Evolutionary conservation across 53 echinoderm and acorn worm genomes (phyloP).

Genomic region (Echinarachnius parma): DNA sequence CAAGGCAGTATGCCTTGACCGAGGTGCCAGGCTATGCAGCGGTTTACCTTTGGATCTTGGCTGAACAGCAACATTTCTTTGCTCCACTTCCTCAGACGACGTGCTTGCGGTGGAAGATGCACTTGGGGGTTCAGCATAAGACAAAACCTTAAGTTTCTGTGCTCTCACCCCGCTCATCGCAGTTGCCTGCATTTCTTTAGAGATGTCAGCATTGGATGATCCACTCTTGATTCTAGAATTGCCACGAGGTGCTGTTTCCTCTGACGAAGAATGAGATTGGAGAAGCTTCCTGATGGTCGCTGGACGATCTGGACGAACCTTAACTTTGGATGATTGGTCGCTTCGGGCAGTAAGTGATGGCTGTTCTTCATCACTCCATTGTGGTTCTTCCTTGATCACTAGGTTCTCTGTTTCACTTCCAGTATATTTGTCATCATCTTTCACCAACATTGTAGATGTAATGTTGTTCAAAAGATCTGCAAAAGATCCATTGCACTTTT

Average conservation of each 20-base stretch:
- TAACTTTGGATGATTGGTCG: background rate
- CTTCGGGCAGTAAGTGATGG: background rate
- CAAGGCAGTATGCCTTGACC: background rate
- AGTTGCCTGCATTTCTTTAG: background rate
- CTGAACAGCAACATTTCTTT: slow-evolving; percentile 7
- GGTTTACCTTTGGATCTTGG: background rate
- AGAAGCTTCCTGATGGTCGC: background rate
- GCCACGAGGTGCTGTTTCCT: slow-evolving; percentile 16
- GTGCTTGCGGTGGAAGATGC: slow-evolving; percentile 7
- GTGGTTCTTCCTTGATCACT: slow-evolving; percentile 16
- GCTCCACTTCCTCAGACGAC: slow-evolving; percentile 24
- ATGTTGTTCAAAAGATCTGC: slow-evolving; percentile 37
- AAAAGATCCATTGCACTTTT: slow-evolving; percentile 11
- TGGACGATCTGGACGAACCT: background rate
- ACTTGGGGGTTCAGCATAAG: slow-evolving; percentile 17
- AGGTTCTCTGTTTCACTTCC: background rate
- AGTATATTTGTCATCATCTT: background rate
- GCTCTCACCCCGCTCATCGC: background rate
- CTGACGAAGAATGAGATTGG: no score
- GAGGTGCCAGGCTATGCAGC: background rate
- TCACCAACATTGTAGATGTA: slow-evolving; percentile 19
- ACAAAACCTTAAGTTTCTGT: slow-evolving; percentile 3
- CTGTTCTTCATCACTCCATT: slow-evolving; percentile 8
- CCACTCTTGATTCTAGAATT: background rate
- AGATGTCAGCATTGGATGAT: background rate